Conservation (phyloP, 2,797 vertebrate species). For the Phataginus tricuspis region DNA sequence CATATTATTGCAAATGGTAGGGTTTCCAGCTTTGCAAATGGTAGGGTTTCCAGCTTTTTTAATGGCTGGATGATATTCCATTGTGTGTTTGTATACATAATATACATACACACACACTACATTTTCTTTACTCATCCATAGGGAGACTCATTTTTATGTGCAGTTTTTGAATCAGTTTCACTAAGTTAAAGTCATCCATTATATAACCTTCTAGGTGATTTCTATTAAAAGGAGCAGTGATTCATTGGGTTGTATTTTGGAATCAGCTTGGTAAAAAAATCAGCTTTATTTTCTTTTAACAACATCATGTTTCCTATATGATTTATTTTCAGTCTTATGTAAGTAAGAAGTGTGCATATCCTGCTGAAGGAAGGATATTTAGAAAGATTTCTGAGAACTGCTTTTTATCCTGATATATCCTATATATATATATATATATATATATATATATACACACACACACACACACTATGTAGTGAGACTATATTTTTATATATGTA, state of each 20-base stretch:
- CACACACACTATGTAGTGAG: too few species aligned
- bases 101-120: neutral
- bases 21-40: neutral
- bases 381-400: neutral
- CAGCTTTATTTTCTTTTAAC: neutral
- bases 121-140: neutral
- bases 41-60: neutral
- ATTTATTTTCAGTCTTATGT: neutral
- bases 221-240: neutral
- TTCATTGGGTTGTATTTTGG: neutral
- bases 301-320: neutral
- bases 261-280: neutral
- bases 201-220: neutral
- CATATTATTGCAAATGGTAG: neutral
- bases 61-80: neutral
- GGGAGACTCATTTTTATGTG: neutral
- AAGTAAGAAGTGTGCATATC: neutral
- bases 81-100: neutral
- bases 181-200: neutral
- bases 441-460: too few species aligned
- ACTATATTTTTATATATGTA: neutral
- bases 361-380: neutral
- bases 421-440: neutral
- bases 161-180: neutral
- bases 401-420: neutral